phyloP scores from a whole-genome alignment of 2,113 vertebrate species.

The Thryonomys swinderianus region DNA sequence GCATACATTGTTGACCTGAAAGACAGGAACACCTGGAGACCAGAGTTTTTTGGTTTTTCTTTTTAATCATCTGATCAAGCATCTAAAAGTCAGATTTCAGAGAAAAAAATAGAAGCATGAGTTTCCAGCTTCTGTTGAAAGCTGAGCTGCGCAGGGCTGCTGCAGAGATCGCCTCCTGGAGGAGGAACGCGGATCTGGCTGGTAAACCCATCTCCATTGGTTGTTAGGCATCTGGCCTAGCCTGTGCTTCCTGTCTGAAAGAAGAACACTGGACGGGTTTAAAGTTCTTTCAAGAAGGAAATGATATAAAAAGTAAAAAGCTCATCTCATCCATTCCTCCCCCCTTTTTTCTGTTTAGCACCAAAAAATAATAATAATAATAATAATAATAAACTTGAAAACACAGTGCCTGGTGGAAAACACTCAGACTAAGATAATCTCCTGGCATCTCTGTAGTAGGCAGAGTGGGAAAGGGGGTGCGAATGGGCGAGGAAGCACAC shows the following conservation, averaged over 20 bases:
- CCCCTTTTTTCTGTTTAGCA: background rate
- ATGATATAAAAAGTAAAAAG: background rate
- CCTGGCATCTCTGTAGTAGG: background rate
- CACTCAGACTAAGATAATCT: background rate
- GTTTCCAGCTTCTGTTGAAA: slow-evolving; percentile 26
- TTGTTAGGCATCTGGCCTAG: too few relatives aligned
- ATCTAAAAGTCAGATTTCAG: slow-evolving; percentile 22
- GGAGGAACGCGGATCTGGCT: background rate
- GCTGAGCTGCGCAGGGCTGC: background rate
- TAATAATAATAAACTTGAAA: background rate
- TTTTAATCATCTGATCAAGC: slow-evolving; percentile 6
- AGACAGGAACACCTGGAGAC: background rate
- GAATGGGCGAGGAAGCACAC: background rate
- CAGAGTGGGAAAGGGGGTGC: background rate
- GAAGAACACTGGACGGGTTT: background rate
- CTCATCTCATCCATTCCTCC: background rate
- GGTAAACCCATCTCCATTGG: background rate
- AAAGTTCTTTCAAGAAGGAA: background rate
- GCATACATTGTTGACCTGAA: background rate
- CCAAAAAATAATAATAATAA: too few relatives aligned
- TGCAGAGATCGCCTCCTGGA: background rate
- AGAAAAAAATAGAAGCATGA: background rate
- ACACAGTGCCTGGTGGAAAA: background rate
- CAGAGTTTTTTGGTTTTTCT: background rate
- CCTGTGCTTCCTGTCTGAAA: background rate